Evolutionary conservation across 30 jellyfish, hydroid and myxozoan species (phyloP).

Genomic region (Rhopilema esculentum): DNA sequence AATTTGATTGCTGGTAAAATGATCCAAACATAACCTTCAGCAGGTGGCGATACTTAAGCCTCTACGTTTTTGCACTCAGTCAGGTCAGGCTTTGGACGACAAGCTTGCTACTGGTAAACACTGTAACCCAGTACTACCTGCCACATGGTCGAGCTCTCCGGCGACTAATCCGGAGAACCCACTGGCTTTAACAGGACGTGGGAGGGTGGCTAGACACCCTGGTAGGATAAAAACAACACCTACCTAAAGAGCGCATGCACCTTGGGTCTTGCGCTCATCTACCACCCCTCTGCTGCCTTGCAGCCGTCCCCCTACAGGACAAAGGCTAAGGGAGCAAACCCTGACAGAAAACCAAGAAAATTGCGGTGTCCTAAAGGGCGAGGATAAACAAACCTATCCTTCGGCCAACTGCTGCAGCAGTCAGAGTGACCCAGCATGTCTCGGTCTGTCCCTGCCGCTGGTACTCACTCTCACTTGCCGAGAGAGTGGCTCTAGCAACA

Average conservation of each 20-base stretch:
- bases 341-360: not conserved
- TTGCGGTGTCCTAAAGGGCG: conserved; percentile 15
- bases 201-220: too few species aligned
- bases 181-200: too few species aligned
- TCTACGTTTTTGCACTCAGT: too few species aligned
- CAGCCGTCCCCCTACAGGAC: not conserved
- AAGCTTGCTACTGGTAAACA: too few species aligned
- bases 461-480: not conserved
- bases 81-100: not conserved
- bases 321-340: not conserved
- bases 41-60: too few species aligned
- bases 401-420: conserved; percentile 30
- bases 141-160: too few species aligned
- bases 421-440: conserved; percentile 1
- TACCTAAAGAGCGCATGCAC: not conserved
- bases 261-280: not conserved
- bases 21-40: too few species aligned
- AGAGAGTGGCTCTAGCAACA: conserved; percentile 19
- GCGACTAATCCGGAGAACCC: too few species aligned
- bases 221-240: not conserved
- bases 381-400: conserved; percentile 22
- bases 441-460: conserved; percentile 13
- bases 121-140: too few species aligned
- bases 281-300: not conserved
- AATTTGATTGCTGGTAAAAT: too few species aligned